Percentiles rank a stretch among this genome's conserved stretches.
Evolutionary conservation across 2,113 vertebrate species (phyloP).

Genomic region (Carettochelys insculpta): DNA sequence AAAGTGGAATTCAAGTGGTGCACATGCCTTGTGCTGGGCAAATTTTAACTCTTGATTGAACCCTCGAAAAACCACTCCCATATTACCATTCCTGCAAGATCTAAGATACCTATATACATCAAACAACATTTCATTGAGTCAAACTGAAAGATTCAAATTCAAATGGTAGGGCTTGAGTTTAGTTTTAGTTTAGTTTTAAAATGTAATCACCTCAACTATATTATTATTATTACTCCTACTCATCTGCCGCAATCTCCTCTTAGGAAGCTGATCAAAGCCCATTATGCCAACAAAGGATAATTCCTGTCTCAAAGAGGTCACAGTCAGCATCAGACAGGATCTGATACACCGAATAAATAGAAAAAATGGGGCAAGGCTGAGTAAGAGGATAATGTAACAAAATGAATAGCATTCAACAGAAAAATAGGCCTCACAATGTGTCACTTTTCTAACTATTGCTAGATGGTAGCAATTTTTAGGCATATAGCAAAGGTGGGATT

Average conservation of each 20-base stretch:
- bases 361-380: background rate
- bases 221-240: background rate
- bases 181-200: background rate
- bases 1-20: background rate
- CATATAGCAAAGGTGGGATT: background rate
- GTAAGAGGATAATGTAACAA: background rate
- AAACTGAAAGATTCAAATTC: background rate
- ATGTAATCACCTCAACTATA: background rate
- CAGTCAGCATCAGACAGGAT: background rate
- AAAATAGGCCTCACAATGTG: background rate
- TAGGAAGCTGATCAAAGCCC: background rate
- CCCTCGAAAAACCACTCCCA: background rate
- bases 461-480: background rate
- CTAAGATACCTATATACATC: background rate
- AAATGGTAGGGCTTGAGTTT: background rate
- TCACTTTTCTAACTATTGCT: background rate
- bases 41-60: background rate
- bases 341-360: background rate
- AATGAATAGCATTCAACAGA: background rate
- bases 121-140: background rate
- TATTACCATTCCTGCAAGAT: background rate
- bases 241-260: background rate
- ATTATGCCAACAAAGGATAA: background rate
- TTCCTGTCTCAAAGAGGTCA: background rate
- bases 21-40: background rate